These are phyloP conservation scores for Typhlichthys subterraneus DNA, from an alignment of 2,797 vertebrate species.

Conservation along the genomic window DNA sequence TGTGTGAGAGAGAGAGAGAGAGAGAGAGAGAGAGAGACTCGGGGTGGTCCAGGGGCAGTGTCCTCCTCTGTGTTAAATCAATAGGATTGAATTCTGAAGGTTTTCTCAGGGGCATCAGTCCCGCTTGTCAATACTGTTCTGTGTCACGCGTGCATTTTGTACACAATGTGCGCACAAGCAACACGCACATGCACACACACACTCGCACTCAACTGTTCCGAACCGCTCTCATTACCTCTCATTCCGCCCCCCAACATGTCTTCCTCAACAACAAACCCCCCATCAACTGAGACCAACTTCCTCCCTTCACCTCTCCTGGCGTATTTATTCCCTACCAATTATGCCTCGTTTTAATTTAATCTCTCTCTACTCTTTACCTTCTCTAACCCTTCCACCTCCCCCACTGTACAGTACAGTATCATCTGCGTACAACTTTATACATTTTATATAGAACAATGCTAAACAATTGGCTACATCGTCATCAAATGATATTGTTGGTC, in stretches of 20 bases:
- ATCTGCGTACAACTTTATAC: too few relatives aligned
- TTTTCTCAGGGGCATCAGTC: slow-evolving; percentile 77
- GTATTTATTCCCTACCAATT: slow-evolving; percentile 67
- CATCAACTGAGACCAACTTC: slow-evolving; percentile 22
- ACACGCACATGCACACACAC: slow-evolving; percentile 60
- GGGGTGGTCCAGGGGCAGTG: slow-evolving; percentile 71
- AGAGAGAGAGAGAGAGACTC: slow-evolving; percentile 57
- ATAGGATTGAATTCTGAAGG: slow-evolving; percentile 86
- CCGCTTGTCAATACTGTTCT: slow-evolving; percentile 80
- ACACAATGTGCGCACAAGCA: slow-evolving; percentile 72
- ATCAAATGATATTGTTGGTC: background rate
- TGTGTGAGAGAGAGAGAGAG: background rate
- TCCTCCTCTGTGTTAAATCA: slow-evolving; percentile 76
- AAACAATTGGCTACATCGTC: background rate
- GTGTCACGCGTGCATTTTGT: slow-evolving; percentile 82
- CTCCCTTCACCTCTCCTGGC: slow-evolving; percentile 20
- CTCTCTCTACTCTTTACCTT: slow-evolving; percentile 57
- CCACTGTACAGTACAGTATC: too few relatives aligned
- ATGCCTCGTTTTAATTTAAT: slow-evolving; percentile 79
- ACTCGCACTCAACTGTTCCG: slow-evolving; percentile 78
- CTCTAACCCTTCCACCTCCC: slow-evolving; percentile 57
- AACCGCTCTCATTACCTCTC: slow-evolving; percentile 52
- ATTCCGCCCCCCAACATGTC: slow-evolving; percentile 32
- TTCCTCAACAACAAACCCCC: slow-evolving; percentile 31
- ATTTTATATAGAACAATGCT: slow-evolving; percentile 28